Percentiles rank a stretch among this genome's conserved stretches.
Conservation (phyloP, 2,113 vertebrate species). For the Semnopithecus entellus region DNA sequence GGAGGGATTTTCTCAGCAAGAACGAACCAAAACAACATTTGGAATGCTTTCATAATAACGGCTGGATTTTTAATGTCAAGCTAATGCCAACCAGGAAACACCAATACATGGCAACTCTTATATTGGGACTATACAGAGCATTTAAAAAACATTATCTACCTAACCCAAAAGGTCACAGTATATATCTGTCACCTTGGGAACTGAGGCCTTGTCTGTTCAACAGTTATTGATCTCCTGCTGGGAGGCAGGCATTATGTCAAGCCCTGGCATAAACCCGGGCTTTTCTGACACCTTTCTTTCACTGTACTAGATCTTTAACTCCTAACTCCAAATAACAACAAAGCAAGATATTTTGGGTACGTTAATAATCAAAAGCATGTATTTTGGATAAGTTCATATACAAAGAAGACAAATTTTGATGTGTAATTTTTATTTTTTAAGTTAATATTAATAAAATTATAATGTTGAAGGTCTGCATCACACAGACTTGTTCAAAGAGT, state of each 20-base stretch:
- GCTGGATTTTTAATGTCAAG: background rate
- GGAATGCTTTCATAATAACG: slow-evolving; percentile 3
- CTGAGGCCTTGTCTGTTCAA: background rate
- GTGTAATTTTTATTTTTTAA: slow-evolving; percentile 6
- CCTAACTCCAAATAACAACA: background rate
- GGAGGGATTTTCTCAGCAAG: background rate
- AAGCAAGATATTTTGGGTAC: background rate
- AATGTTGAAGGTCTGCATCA: background rate
- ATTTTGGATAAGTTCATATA: background rate
- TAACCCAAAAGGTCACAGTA: slow-evolving; percentile 7
- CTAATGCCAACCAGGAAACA: background rate
- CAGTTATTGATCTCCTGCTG: background rate
- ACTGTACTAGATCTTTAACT: background rate
- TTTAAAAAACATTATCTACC: background rate
- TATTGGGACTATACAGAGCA: background rate
- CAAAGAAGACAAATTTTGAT: background rate
- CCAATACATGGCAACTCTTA: background rate
- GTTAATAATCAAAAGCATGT: background rate
- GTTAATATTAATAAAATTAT: background rate
- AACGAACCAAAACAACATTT: background rate
- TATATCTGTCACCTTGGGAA: background rate
- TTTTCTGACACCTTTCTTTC: background rate
- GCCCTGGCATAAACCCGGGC: background rate
- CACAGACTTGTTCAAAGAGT: background rate
- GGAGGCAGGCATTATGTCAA: background rate